These are phyloP conservation scores for Drosophila cracens DNA, from an alignment of 2,888 invertebrate genomes.

Conservation along the genomic window DNA sequence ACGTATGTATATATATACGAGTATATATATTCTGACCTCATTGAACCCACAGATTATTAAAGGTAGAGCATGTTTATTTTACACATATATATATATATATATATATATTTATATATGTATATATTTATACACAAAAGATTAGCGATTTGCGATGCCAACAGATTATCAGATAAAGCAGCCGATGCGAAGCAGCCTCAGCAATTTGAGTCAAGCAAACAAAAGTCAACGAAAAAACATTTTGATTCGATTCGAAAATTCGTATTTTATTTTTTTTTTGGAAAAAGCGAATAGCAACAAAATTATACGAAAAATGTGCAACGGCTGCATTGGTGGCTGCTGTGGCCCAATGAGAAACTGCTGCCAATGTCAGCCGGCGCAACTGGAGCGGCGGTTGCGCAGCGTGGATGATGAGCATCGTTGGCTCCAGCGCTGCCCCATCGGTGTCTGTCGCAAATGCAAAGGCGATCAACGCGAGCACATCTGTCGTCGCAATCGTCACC, in stretches of 20 bases:
- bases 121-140: not conserved
- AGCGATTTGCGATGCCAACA: not conserved
- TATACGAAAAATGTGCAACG: slow-evolving; percentile 31
- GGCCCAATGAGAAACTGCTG: not conserved
- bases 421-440: slow-evolving; percentile 37
- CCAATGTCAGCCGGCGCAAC: not conserved
- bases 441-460: no score
- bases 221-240: not conserved
- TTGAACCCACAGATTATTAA: not conserved
- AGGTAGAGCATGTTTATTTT: not conserved
- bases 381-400: slow-evolving; percentile 6
- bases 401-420: slow-evolving; percentile 29
- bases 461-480: slow-evolving; percentile 13
- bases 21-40: not conserved
- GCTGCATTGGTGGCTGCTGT: slow-evolving; percentile 7
- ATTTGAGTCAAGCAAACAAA: not conserved
- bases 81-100: no score
- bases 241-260: not conserved
- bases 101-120: not conserved
- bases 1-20: not conserved
- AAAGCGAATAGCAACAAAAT: slow-evolving; percentile 45
- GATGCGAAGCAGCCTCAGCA: not conserved
- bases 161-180: not conserved
- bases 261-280: not conserved
- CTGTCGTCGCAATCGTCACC: slow-evolving; percentile 43